Evolutionary conservation across 2,888 invertebrate species (phyloP).

Genomic region (Orthosia gothica): DNA sequence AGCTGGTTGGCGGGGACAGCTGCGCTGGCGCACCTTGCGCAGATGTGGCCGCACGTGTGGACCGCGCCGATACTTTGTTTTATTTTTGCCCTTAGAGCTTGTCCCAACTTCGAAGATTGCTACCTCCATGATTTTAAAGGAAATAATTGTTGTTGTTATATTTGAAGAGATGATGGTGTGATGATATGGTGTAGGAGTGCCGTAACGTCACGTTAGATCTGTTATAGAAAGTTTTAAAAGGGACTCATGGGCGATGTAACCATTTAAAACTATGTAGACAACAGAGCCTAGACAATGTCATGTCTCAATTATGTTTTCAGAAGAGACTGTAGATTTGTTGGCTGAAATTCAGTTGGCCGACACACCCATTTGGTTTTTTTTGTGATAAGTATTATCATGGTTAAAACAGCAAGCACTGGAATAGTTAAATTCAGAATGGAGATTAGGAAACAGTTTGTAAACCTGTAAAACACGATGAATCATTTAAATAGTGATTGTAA

Average conservation of each 20-base stretch:
- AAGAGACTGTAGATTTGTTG: background rate
- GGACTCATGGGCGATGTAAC: background rate
- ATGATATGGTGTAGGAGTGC: background rate
- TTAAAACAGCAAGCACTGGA: background rate
- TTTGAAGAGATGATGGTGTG: conserved; percentile 2
- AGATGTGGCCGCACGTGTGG: conserved; percentile 83
- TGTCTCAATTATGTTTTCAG: background rate
- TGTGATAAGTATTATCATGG: background rate
- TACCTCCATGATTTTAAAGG: conserved; percentile 57
- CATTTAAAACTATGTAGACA: background rate
- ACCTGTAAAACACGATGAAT: background rate
- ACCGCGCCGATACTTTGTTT: conserved; percentile 66
- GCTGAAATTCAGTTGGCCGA: background rate
- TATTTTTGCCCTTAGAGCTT: conserved; percentile 59
- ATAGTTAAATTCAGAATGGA: background rate
- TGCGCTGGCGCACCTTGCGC: conserved; percentile 83
- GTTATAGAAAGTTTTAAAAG: background rate
- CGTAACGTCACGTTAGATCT: background rate
- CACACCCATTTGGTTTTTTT: too few species aligned
- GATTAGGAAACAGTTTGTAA: background rate
- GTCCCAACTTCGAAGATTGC: conserved; percentile 44
- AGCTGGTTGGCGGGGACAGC: conserved; percentile 73
- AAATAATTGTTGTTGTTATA: conserved; percentile 37
- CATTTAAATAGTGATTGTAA: background rate
- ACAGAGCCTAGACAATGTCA: too few species aligned